phyloP scores from a whole-genome alignment of 1,140 invertebrate species.

The Eufriesea mexicana region DNA sequence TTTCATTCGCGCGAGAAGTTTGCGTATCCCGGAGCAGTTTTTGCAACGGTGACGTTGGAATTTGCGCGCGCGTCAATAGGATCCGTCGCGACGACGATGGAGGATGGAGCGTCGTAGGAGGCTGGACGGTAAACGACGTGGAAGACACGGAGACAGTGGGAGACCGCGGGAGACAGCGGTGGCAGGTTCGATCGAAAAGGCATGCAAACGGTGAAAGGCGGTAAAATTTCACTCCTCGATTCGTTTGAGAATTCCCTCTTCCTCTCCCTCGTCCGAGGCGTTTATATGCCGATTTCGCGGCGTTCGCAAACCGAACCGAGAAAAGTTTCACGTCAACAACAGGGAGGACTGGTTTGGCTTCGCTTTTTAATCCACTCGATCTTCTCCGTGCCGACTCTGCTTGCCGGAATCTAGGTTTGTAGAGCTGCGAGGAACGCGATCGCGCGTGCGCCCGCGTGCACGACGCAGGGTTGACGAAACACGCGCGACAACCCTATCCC shows the following conservation, averaged over 20 bases:
- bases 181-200: constrained; percentile 62
- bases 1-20: not conserved
- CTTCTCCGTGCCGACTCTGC: constrained; percentile 30
- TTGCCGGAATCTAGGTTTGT: constrained; percentile 67
- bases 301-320: constrained; percentile 27
- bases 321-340: constrained; percentile 59
- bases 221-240: constrained; percentile 68
- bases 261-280: constrained; percentile 12
- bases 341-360: constrained; percentile 59
- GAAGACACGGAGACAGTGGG: not conserved
- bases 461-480: constrained; percentile 29
- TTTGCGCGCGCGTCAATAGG: too few species aligned
- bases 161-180: constrained; percentile 31
- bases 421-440: constrained; percentile 48
- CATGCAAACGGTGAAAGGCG: constrained; percentile 67
- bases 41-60: constrained; percentile 61
- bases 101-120: too few species aligned
- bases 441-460: too few species aligned
- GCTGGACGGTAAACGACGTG: not conserved
- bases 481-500: constrained; percentile 31
- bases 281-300: constrained; percentile 56
- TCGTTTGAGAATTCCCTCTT: constrained; percentile 57
- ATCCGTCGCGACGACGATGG: too few species aligned
- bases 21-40: constrained; percentile 60
- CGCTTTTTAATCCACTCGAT: constrained; percentile 64